Percentiles rank a stretch among this genome's conserved stretches.
Evolutionary conservation across 2,888 invertebrate genomes (phyloP).

Genomic region (Caenorhabditis sinica): DNA sequence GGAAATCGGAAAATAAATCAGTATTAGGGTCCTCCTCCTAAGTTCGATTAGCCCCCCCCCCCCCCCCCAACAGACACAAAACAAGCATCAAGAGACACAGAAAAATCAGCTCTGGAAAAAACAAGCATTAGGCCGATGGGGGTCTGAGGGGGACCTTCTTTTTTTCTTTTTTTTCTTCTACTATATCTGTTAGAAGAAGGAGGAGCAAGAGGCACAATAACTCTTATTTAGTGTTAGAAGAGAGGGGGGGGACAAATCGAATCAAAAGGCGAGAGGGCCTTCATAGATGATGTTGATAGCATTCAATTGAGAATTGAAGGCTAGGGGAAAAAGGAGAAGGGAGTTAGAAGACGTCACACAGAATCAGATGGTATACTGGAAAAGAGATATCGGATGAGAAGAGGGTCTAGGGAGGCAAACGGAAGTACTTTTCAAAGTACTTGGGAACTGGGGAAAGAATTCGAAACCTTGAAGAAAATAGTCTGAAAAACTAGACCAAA

Average conservation of each 20-base stretch:
- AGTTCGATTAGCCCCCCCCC: conserved; percentile 41
- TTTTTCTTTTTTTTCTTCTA: not conserved
- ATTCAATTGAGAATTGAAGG: conserved; percentile 20
- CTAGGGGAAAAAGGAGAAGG: conserved; percentile 16
- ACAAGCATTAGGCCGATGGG: not conserved
- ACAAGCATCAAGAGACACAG: not conserved
- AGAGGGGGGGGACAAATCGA: conserved; percentile 27
- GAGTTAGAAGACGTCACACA: conserved; percentile 19
- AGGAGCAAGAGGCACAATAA: conserved; percentile 29
- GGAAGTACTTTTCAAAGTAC: not conserved
- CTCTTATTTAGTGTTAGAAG: conserved; percentile 37
- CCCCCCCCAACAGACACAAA: not conserved
- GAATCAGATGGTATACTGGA: conserved; percentile 14
- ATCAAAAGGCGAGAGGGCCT: conserved; percentile 37
- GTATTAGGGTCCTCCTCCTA: not conserved
- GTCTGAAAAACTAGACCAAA: no score
- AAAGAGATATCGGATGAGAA: not conserved
- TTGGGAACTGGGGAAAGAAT: no score
- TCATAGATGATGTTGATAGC: conserved; percentile 31
- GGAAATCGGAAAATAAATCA: conserved; percentile 31
- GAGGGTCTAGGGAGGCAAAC: not conserved
- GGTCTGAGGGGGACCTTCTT: not conserved
- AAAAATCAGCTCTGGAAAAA: conserved; percentile 24
- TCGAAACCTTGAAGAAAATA: no score
- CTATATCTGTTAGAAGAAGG: not conserved